Evolutionary conservation across 2,113 vertebrate species (phyloP).

Genomic region (Dasyprocta punctata): DNA sequence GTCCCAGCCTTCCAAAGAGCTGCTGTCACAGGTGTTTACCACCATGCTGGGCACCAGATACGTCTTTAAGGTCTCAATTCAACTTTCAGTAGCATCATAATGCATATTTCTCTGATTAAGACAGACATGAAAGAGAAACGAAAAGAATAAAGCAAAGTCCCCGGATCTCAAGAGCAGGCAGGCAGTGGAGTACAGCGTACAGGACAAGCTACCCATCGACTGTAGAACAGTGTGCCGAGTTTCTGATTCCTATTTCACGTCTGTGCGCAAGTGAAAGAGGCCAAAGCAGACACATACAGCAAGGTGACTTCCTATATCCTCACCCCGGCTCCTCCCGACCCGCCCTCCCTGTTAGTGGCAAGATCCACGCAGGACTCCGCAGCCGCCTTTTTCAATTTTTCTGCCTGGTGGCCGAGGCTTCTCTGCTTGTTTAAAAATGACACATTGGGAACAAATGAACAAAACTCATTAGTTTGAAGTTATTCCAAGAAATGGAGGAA

Average conservation of each 20-base stretch:
- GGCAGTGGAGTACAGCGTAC: fast-evolving
- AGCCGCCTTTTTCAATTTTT: not conserved
- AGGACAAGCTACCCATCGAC: not conserved
- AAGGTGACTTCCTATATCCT: not conserved
- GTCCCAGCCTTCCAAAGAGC: not conserved
- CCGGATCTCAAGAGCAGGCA: not conserved
- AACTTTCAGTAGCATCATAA: fast-evolving
- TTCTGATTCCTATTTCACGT: not conserved
- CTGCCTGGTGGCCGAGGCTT: not conserved
- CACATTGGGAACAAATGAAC: not conserved
- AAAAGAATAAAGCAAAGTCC: not conserved
- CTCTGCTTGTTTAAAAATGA: not conserved
- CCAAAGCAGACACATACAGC: not conserved
- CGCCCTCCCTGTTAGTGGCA: not conserved
- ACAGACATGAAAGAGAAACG: not conserved
- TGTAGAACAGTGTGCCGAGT: fast-evolving
- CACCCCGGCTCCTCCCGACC: fast-evolving
- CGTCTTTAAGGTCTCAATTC: not conserved
- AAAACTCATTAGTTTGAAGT: not conserved
- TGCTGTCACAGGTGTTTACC: not conserved
- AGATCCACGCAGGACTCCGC: not conserved
- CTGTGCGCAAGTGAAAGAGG: not conserved
- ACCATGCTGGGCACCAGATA: not conserved
- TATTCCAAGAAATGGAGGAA: not conserved
- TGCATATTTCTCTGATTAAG: not conserved